phyloP scores from a whole-genome alignment of 2,113 vertebrate genomes.

The Oryzias celebensis region DNA sequence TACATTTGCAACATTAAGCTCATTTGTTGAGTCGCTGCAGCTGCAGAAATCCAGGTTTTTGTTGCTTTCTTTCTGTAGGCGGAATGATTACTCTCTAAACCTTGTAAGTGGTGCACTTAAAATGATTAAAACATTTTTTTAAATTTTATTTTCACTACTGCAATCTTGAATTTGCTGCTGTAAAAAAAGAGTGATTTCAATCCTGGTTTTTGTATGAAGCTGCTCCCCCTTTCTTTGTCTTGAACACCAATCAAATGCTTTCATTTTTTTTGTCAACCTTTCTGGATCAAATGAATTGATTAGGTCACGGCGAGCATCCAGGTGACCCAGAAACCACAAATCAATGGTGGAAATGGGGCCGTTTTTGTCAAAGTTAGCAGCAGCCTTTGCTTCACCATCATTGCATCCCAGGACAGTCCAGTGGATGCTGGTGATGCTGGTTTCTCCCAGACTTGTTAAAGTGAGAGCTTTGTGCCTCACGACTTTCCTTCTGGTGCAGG shows the following conservation, averaged over 20 bases:
- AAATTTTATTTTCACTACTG: no score
- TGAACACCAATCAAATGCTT: no score
- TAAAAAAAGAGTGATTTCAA: no score
- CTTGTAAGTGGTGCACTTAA: no score
- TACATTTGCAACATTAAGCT: constrained; percentile 30
- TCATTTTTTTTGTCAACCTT: constrained; percentile 3
- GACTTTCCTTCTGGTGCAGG: constrained; percentile 14
- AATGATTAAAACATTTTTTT: no score
- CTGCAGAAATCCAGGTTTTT: background rate
- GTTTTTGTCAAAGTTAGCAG: constrained; percentile 7
- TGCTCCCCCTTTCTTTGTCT: no score
- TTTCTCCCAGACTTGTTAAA: constrained; percentile 34
- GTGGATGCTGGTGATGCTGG: constrained; percentile 26
- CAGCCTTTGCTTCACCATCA: background rate
- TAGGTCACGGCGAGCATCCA: constrained; percentile 21
- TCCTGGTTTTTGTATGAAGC: no score
- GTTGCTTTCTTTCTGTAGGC: background rate
- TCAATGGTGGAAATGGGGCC: constrained; percentile 41
- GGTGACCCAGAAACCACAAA: constrained; percentile 52
- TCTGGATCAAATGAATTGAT: constrained; percentile 23
- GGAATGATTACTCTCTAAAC: no score
- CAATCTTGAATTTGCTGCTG: no score
- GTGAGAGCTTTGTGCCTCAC: constrained; percentile 1
- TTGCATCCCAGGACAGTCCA: constrained; percentile 30
- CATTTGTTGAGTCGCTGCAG: constrained; percentile 1